Evolutionary conservation across 2,113 vertebrate species (phyloP), one percentile per base, ranked within the genome.

Genomic region (Talpa occidentalis): DNA sequence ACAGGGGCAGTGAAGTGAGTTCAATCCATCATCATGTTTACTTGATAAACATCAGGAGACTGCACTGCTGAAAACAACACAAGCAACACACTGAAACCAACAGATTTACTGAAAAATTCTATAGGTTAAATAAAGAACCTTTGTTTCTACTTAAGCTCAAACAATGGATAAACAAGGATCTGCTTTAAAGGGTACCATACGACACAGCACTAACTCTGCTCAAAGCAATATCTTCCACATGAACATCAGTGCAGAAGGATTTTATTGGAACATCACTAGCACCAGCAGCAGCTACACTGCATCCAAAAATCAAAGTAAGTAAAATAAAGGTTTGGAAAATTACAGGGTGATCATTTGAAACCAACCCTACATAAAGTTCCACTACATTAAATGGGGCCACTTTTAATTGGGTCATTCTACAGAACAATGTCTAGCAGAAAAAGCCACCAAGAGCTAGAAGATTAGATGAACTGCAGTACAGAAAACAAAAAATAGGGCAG

Each of bases 351-450:
- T 91, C 70, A 91, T 70, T 88, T 94, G 69, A 90, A 97, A 88
- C 24, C 40, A 59, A 67, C 28, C 47, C 22, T 73, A 74, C 30
- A 67, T 78, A 80, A 96, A 84, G 49, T 89, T 32, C 21, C 40
- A 77, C 60, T 64, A 42, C 62, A 87, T 78, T 90, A 94, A 96
- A 92, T 52, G 42, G 84, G 67, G 54, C 30, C 72, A 78, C 67
- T 73, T 93, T 96, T 96, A 97, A 97, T 49, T 95, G 94, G 91
- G 94, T 96, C 94, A 92, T 32, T 83, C 56, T 95, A 60, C 14
- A 88, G 67, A 94, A 81, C 76, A 90, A 60, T 83, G 73, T 84
- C 70, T 88, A 93, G 44, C 91, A 95, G 80, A 93, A 77, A 93
- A 94, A 95, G 85, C 32, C 73, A 94, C 62, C 91, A 96, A 70